Evolutionary conservation across 2,113 vertebrate genomes (phyloP), one percentile per base, ranked within the genome.

Genomic region (Potamarius usumacintae): DNA sequence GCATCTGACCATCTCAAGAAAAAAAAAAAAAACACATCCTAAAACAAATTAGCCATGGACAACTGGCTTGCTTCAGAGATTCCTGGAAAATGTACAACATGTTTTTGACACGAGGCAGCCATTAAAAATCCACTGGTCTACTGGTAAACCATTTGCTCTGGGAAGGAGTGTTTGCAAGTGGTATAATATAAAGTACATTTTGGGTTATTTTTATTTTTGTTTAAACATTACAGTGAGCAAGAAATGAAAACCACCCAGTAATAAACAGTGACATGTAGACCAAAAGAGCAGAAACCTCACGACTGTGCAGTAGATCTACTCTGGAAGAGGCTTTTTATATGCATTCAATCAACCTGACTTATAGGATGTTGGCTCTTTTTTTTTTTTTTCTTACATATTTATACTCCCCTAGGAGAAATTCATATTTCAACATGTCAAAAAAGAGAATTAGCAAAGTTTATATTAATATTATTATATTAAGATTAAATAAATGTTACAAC

Each of bases 1-100:
- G 97, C 92, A 97, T 99, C 93, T 99, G 97, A 96, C 89, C 65
- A 18, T 60, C 84, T 34, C 74, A 80, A 55, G 55, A 17, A 15
- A 85, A 25, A 50, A 2, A 79, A 22, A 85, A 30, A 60, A 7
- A 2, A 5, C 57, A 82, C 25, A 5, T 34, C 52, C 42, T 76
- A 57, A 52, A 86, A 81, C 65, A 63, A 11, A 78, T 65, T 69
- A 84, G 25, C 25, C 48, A 14, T 69, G 50, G 65, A 58, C 85
- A 86, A n/a, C 12, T 57, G 85, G 58, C n/a, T 60, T 67, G 48
- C 50, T 67, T 80, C 48, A 55, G 3, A 34, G n/a, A 65, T 79
- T 53, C 34, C 22, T 20, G n/a, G 58, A 52, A 85, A 85, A 84
- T 9, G 22, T 69, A 63, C 53, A 58, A 58, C 30, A 52, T 34